phyloP scores from a whole-genome alignment of 1,140 invertebrate genomes.

The Drosophila auraria region DNA sequence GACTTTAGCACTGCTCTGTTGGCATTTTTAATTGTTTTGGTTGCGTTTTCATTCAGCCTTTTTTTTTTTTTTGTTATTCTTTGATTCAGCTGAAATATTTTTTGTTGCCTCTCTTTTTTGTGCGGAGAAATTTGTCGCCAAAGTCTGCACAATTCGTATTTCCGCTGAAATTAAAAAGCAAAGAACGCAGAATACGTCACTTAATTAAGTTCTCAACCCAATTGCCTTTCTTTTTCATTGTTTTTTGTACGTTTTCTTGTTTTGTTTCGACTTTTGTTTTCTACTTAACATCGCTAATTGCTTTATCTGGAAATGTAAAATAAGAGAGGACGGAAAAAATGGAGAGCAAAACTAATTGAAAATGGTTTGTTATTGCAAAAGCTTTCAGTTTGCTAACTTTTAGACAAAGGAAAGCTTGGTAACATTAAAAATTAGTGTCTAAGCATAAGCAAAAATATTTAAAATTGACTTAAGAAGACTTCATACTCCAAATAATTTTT shows the following conservation, averaged over 20 bases:
- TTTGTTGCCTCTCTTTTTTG: constrained; percentile 10
- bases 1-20: constrained; percentile 73
- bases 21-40: constrained; percentile 78
- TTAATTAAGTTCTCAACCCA: constrained; percentile 60
- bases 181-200: constrained; percentile 24
- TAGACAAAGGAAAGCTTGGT: background rate
- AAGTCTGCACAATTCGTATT: constrained; percentile 34
- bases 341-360: constrained; percentile 74
- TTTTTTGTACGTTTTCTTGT: constrained; percentile 37
- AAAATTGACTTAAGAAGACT: background rate
- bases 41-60: constrained; percentile 45
- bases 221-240: constrained; percentile 54
- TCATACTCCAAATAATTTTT: background rate
- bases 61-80: constrained; percentile 20
- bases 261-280: constrained; percentile 67
- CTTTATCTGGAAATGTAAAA: constrained; percentile 40
- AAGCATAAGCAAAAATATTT: background rate
- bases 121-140: constrained; percentile 59
- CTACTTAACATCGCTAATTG: constrained; percentile 55
- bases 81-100: constrained; percentile 25
- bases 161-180: constrained; percentile 38
- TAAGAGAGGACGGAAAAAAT: constrained; percentile 39
- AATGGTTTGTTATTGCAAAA: constrained; percentile 32
- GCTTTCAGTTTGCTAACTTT: background rate
- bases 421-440: background rate